phyloP scores from a whole-genome alignment of 2,888 invertebrate species.

The Coelogynopora nodosa region DNA sequence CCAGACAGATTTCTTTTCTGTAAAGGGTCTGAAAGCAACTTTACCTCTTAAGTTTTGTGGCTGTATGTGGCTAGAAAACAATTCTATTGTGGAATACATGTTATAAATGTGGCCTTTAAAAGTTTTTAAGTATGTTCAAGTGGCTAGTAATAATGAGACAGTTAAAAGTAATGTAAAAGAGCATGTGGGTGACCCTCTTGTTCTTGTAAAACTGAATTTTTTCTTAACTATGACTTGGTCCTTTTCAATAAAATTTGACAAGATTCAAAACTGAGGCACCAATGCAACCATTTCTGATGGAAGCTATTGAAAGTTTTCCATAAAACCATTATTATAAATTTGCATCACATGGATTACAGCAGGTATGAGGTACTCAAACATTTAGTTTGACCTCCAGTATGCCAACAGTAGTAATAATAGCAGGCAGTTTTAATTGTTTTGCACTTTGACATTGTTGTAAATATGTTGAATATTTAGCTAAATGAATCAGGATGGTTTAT shows the following conservation, averaged over 20 bases:
- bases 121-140: neutral
- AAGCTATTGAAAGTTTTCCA: too few relatives aligned
- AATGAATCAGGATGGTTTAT: too few relatives aligned
- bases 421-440: too few relatives aligned
- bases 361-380: too few relatives aligned
- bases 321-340: too few relatives aligned
- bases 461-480: too few relatives aligned
- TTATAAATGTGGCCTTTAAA: neutral
- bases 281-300: too few relatives aligned
- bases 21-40: neutral
- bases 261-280: neutral
- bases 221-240: neutral
- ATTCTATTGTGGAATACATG: neutral
- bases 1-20: neutral
- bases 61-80: neutral
- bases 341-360: too few relatives aligned
- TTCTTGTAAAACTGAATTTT: neutral
- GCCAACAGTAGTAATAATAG: too few relatives aligned
- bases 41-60: neutral
- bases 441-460: too few relatives aligned
- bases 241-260: neutral
- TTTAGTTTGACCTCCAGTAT: too few relatives aligned
- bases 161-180: neutral
- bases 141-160: neutral
- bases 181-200: neutral